Base-by-base conservation (phyloP, 2,888 invertebrate genomes). In the Melanargia galathea region DNA sequence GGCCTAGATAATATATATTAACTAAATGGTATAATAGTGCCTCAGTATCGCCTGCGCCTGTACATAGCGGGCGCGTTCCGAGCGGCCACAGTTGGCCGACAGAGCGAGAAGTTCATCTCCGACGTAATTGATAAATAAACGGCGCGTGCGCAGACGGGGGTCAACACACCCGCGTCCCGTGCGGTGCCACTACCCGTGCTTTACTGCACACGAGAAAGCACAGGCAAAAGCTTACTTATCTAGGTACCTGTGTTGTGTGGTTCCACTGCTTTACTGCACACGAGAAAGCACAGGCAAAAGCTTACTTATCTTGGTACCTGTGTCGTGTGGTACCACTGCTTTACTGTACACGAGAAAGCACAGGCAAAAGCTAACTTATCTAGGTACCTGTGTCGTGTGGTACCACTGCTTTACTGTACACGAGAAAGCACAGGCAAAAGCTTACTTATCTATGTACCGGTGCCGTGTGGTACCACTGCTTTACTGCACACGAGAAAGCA, bases 41-140 rank as follows among this genome's bases (percentile, higher is more conserved):
- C 6, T 2, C 6, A 0, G 35, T 2, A 18, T 26, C 8, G 1
- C 76, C 57, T 75, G 55, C 62, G 67, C 2, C 66, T 80, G 80
- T 86, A 78, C 86, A 76, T 90, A 90, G 89, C 90, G 89, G 87
- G 81, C 83, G 76, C 89, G 91, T 90, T 91, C 91, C 91, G 78
- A 74, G 80, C 84, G 88, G 91, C 87, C 87, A 90, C 92, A 88
- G 90, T 78, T 89, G 92, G 87, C 81, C 68, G 89, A 62, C 82
- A 85, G 91, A 91, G 87, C 92, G 91, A 80, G 87, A 90, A 91
- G 92, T 91, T 91, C 91, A 90, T 90, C 91, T 90, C 84, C 81
- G 72, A 66, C 76, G 75, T 90, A 90, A 90, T 90, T 90, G 90
- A 90, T 90, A 90, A 90, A 90, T 89, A 90, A 90, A 87, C 83